Evolutionary conservation across 1,140 invertebrate genomes (phyloP).

Genomic region (Diorhabda elongata): DNA sequence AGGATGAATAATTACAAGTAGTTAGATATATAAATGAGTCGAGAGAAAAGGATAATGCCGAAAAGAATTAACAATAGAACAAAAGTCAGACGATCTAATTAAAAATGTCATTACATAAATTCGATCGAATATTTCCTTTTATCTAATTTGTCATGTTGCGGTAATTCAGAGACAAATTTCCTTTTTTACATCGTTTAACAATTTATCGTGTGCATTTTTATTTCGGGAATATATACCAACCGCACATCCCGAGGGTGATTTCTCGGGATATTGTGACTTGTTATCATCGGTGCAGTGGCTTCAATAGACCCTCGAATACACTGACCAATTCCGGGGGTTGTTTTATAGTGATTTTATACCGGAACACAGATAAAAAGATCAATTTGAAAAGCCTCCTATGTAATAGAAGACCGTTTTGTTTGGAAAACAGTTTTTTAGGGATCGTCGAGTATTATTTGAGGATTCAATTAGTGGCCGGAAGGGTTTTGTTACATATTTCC

Average conservation of each 20-base stretch:
- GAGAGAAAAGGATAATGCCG: too few relatives aligned
- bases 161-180: slow-evolving; percentile 28
- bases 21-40: too few relatives aligned
- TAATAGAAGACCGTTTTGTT: slow-evolving; percentile 17
- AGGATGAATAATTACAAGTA: too few relatives aligned
- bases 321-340: slow-evolving; percentile 30
- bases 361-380: slow-evolving; percentile 29
- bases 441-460: slow-evolving; percentile 13
- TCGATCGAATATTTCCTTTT: not conserved
- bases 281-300: slow-evolving; percentile 24
- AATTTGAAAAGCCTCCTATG: slow-evolving; percentile 25
- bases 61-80: not conserved
- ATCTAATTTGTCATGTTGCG: slow-evolving; percentile 6
- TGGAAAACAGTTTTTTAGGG: slow-evolving; percentile 13
- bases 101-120: not conserved
- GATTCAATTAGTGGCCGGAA: slow-evolving; percentile 18
- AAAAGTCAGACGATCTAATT: not conserved
- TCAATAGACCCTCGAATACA: slow-evolving; percentile 25
- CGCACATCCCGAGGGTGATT: slow-evolving; percentile 28
- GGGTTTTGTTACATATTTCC: slow-evolving; percentile 4
- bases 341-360: slow-evolving; percentile 33
- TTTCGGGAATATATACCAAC: slow-evolving; percentile 11
- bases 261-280: slow-evolving; percentile 25
- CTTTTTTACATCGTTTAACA: slow-evolving; percentile 35
- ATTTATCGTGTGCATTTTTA: slow-evolving; percentile 34